A percentile compares a stretch with the other conserved stretches of the same genome.
Conservation (phyloP, 2,113 vertebrate genomes). For the Anolis carolinensis region DNA sequence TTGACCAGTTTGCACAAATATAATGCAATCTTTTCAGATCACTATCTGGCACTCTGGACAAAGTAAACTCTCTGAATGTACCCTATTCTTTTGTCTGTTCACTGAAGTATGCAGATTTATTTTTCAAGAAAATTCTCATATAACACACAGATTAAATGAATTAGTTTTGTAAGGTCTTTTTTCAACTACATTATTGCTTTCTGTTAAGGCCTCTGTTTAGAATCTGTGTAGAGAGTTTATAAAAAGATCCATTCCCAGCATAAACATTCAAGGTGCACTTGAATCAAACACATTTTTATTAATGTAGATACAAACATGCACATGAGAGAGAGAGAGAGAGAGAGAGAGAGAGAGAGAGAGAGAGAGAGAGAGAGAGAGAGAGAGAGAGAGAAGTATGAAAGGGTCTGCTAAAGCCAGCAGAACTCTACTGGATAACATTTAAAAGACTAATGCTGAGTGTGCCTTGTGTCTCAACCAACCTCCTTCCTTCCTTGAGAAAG, state of each 20-base stretch:
- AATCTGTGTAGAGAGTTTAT: neutral
- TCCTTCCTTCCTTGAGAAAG: neutral
- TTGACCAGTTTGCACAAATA: neutral
- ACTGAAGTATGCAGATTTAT: neutral
- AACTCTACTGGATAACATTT: neutral
- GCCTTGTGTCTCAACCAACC: neutral
- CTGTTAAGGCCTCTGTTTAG: constrained; percentile 39
- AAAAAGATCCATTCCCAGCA: constrained; percentile 33
- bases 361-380: too few relatives aligned
- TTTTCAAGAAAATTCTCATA: neutral
- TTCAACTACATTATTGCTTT: constrained; percentile 17
- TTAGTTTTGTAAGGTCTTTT: neutral
- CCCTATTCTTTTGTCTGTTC: neutral
- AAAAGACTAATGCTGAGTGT: neutral
- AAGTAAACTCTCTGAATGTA: neutral
- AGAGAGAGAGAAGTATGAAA: too few relatives aligned
- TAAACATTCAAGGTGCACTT: constrained; percentile 19
- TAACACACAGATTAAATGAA: neutral
- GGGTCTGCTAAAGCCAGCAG: neutral
- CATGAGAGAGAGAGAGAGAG: too few relatives aligned
- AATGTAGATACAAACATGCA: neutral
- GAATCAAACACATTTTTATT: neutral
- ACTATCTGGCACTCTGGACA: neutral
- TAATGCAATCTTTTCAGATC: rapidly evolving
- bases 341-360: too few relatives aligned